phyloP scores from a whole-genome alignment of 2,797 vertebrate genomes.

The Sarcoramphus papa region DNA sequence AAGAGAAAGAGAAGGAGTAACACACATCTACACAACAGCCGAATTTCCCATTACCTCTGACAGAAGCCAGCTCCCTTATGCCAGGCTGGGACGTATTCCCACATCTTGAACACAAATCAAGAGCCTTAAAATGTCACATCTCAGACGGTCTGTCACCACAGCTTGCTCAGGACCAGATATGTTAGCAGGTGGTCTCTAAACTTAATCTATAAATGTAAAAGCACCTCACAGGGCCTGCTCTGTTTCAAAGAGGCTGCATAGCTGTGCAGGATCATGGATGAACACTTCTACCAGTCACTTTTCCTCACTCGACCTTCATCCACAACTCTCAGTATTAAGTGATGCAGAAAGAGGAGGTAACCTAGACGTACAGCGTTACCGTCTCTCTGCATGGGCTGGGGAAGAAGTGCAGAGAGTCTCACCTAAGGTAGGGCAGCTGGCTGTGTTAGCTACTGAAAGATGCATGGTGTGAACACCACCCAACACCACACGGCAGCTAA shows the following conservation, averaged over 20 bases:
- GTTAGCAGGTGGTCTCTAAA: not conserved
- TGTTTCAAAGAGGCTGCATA: not conserved
- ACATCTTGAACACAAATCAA: not conserved
- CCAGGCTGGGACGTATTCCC: not conserved
- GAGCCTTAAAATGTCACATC: not conserved
- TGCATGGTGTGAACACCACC: not conserved
- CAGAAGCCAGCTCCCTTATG: not conserved
- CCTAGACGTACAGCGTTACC: not conserved
- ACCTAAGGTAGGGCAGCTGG: not conserved
- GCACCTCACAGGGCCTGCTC: not conserved
- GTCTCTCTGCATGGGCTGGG: not conserved
- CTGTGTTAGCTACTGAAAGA: not conserved
- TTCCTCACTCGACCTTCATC: not conserved
- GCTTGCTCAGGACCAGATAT: not conserved
- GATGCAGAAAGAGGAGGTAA: not conserved
- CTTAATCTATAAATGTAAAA: not conserved
- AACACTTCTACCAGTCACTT: not conserved
- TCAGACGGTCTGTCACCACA: not conserved
- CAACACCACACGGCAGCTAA: accelerated
- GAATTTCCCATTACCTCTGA: not conserved
- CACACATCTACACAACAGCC: not conserved
- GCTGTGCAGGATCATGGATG: not conserved
- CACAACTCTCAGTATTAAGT: not conserved
- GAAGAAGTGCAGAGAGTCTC: not conserved
- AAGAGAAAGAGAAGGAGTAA: not conserved